Evolutionary conservation across 2,888 invertebrate species (phyloP), one percentile per base, ranked within the genome.

Genomic region (Eupithecia abbreviata): DNA sequence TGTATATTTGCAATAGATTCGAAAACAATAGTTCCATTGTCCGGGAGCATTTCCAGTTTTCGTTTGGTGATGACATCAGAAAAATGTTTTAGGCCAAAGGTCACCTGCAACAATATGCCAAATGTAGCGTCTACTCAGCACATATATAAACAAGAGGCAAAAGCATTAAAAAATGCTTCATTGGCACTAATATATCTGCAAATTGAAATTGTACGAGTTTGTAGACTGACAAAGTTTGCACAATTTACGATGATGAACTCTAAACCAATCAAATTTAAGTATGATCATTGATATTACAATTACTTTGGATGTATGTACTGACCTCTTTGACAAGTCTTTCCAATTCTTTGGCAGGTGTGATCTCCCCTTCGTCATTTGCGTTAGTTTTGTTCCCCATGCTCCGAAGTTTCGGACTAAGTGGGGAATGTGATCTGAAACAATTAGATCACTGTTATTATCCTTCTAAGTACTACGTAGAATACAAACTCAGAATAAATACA

Each of bases 1-100:
- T 98, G 98, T 92, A 98, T 98, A 89, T 97, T 97, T 89, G 98
- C 98, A 83, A 99, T 98, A 75, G 98, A 98, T 92, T 99, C 99
- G 90, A 99, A 96, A 81, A 99, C 98, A 86, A 99, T 97, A 72
- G 98, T 98, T 80, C 98, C 98, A 92, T 98, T 98, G 81, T 98
- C 98, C 3, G 98, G 98, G 85, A 99, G 95, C 96, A 99, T 98
- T 95, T 98, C 98, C 87, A 98, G 95, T 92, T 98, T 98, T 91
- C 98, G 97, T 93, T 98, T 98, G 79, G 97, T 96, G 83, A 99
- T 98, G 80, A 98, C 98, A 95, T 98, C 98, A 85, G 98, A 97
- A 92, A 99, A 98, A 94, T 98, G 98, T 89, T 97, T 97, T 83
- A 99, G 95, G 69, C 94, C 94, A 86, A 94, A 94, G 85, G 93